Percentiles rank a stretch among this genome's conserved stretches.
These are phyloP conservation scores for Limnephilus rhombicus DNA, from an alignment of 2,888 invertebrate species.

Conservation along the genomic window DNA sequence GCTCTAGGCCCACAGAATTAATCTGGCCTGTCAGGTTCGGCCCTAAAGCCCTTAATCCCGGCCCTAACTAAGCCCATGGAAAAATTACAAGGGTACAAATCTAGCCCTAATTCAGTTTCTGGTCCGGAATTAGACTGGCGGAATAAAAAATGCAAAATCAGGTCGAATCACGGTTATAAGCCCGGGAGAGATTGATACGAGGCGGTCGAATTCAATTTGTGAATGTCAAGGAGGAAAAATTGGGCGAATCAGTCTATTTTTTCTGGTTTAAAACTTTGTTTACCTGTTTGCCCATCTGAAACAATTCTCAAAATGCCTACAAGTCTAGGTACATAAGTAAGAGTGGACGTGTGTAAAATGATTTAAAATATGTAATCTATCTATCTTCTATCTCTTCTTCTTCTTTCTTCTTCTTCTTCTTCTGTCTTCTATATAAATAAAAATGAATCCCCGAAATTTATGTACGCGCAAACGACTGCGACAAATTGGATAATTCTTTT, in stretches of 20 bases:
- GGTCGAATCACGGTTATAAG: neutral
- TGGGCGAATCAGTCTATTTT: neutral
- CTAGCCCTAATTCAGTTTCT: neutral
- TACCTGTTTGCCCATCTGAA: neutral
- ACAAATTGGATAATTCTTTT: too few relatives aligned
- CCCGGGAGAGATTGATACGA: neutral
- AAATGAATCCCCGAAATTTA: too few relatives aligned
- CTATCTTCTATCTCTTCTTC: too few relatives aligned
- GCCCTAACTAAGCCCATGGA: neutral
- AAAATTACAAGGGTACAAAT: slow-evolving; percentile 1
- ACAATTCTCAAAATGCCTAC: neutral
- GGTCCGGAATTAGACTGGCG: neutral
- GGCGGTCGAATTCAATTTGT: neutral
- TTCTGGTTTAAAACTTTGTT: neutral
- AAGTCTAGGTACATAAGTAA: neutral
- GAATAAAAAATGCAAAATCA: neutral
- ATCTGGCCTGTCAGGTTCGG: neutral
- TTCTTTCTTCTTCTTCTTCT: too few relatives aligned
- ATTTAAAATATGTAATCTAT: neutral
- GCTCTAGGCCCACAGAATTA: neutral
- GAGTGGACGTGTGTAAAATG: neutral
- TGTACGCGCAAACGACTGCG: too few relatives aligned
- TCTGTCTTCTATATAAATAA: too few relatives aligned
- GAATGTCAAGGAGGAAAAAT: neutral
- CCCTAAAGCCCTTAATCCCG: neutral